A percentile compares a stretch with the other conserved stretches of the same genome.
These are phyloP conservation scores for Phrixothrix hirtus DNA, from an alignment of 2,888 invertebrate species.

Conservation along the genomic window DNA sequence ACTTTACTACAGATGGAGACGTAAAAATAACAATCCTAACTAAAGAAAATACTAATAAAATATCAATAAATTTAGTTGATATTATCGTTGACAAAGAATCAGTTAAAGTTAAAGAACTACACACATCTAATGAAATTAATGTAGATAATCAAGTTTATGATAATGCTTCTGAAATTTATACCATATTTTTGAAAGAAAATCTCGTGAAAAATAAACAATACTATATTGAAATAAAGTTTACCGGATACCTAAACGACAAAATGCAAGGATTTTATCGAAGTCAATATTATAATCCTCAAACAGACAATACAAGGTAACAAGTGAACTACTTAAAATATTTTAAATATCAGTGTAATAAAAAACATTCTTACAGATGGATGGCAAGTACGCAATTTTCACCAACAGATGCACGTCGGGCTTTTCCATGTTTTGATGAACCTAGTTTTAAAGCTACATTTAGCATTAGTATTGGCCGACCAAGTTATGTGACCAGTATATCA, in stretches of 20 bases:
- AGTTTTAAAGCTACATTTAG: constrained; percentile 76
- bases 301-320: too few species aligned
- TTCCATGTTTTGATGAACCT: constrained; percentile 89
- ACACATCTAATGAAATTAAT: constrained; percentile 44
- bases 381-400: constrained; percentile 81
- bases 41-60: constrained; percentile 52
- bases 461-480: constrained; percentile 66
- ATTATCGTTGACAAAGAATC: constrained; percentile 53
- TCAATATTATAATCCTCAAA: constrained; percentile 52
- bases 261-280: constrained; percentile 64
- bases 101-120: constrained; percentile 41
- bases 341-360: too few species aligned
- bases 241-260: constrained; percentile 60
- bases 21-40: constrained; percentile 54
- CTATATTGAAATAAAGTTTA: constrained; percentile 58
- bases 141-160: constrained; percentile 47
- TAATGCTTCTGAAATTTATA: constrained; percentile 49
- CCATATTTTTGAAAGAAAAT: constrained; percentile 49
- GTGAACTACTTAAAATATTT: too few species aligned
- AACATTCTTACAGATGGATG: constrained; percentile 71
- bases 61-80: constrained; percentile 56
- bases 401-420: constrained; percentile 77
- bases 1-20: constrained; percentile 56
- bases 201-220: constrained; percentile 52
- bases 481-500: constrained; percentile 61